These are phyloP conservation scores for Drosophila dunni DNA, from an alignment of 1,140 invertebrate genomes.

Conservation along the genomic window DNA sequence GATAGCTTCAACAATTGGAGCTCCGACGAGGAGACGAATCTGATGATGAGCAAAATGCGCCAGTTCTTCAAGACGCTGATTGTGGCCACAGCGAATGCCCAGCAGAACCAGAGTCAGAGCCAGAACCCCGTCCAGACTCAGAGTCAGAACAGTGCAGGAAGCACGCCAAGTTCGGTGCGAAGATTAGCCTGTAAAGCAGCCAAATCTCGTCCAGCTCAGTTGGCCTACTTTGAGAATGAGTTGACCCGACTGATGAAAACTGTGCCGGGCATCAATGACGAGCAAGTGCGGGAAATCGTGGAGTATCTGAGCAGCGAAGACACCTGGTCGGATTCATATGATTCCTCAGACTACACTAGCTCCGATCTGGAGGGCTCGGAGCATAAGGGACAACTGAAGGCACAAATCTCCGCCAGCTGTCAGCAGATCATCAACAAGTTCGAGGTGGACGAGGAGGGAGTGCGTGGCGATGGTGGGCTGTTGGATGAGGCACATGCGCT, in stretches of 20 bases:
- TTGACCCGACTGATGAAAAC: slow-evolving; percentile 96
- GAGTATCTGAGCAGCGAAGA: slow-evolving; percentile 96
- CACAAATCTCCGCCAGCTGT: slow-evolving; percentile 94
- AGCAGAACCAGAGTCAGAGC: slow-evolving; percentile 72
- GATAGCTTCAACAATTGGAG: slow-evolving; percentile 97
- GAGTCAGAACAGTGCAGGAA: slow-evolving; percentile 27
- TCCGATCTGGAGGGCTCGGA: slow-evolving; percentile 91
- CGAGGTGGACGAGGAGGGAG: slow-evolving; percentile 86
- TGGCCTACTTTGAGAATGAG: slow-evolving; percentile 95
- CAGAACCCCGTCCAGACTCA: slow-evolving; percentile 85
- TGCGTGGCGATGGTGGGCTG: slow-evolving; percentile 86
- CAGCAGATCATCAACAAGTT: slow-evolving; percentile 95
- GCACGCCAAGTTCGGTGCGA: slow-evolving; percentile 85
- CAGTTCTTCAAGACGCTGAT: slow-evolving; percentile 96
- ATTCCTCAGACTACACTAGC: slow-evolving; percentile 95
- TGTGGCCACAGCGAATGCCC: slow-evolving; percentile 87
- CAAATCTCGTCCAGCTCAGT: slow-evolving; percentile 89
- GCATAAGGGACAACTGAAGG: slow-evolving; percentile 90
- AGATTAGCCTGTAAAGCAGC: slow-evolving; percentile 37
- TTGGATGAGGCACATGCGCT: slow-evolving; percentile 86
- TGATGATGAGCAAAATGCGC: slow-evolving; percentile 97
- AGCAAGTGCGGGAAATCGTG: slow-evolving; percentile 95
- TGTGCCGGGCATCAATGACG: slow-evolving; percentile 94
- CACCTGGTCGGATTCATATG: slow-evolving; percentile 96
- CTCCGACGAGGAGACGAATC: slow-evolving; percentile 95